Base-by-base conservation (phyloP, 2,888 invertebrate genomes). In the Villa cingulata region DNA sequence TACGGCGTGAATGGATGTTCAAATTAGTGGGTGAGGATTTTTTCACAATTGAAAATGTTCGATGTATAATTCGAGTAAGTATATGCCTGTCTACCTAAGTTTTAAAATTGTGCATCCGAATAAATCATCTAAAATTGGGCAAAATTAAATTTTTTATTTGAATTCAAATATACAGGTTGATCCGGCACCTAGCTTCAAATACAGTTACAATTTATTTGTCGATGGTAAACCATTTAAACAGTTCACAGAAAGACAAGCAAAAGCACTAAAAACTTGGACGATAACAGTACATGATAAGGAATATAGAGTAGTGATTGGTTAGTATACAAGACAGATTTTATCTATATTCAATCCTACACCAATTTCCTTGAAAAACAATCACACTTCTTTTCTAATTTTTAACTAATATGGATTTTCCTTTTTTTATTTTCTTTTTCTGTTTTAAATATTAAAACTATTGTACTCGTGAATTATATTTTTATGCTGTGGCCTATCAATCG, bases 1-100 rank as follows among this genome's bases (percentile, higher is more conserved):
- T 82, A 14, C 73, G 81, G 16, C 74, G 79, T 51, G 90, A 92
- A 49, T 92, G 89, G 88, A 88, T 92, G 88, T 92, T 94, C 64
- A 86, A 87, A 59, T 65, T 92, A 41, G 91, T 92, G 1, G 92
- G 92, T 1, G 81, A 81, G 55, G 90, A 92, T 66, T 70, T 75
- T 10, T 87, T 92, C 63, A 72, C 71, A 38, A 74, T 89, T 38
- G 83, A 83, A 2, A 70, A 72, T 37, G 49, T 61, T 3, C 62
- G 66, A 10, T 70, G 70, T 49, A 65, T 68, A 36, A 62, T 70
- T 45, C 60, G 69, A n/a, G 69, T 56, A 48, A 51, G 46, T 49
- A n/a, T 38, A 20, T 32, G 38, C n/a, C 14, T 37, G 43, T 32
- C 32, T 32, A 39, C 32, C 29, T 20, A 34, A 36, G 14, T 37